phyloP scores from a whole-genome alignment of 2,888 invertebrate species.

The Omphaloscelis lunosa region DNA sequence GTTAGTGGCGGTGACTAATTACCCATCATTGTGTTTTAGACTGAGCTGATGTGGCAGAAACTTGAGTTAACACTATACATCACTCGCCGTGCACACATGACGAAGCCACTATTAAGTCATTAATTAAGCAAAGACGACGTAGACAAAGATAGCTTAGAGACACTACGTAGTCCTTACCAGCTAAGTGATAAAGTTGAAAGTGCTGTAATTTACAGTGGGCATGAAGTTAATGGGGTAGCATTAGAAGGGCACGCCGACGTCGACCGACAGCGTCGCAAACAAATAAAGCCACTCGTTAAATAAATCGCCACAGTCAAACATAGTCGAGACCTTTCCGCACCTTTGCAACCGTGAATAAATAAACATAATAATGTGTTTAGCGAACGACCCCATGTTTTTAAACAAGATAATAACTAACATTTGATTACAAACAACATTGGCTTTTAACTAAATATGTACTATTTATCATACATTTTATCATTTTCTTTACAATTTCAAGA shows the following conservation, averaged over 20 bases:
- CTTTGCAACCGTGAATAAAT: slow-evolving; percentile 80
- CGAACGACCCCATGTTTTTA: slow-evolving; percentile 66
- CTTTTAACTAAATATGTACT: slow-evolving; percentile 12
- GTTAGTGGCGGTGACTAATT: slow-evolving; percentile 62
- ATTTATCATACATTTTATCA: slow-evolving; percentile 20
- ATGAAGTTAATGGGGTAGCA: slow-evolving; percentile 83
- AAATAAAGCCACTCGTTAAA: slow-evolving; percentile 87
- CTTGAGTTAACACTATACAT: slow-evolving; percentile 74
- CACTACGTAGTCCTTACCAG: slow-evolving; percentile 69
- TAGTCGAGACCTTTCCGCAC: slow-evolving; percentile 82
- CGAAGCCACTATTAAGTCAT: slow-evolving; percentile 83
- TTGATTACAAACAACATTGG: slow-evolving; percentile 31
- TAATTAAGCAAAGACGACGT: slow-evolving; percentile 78
- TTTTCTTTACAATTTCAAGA: slow-evolving; percentile 35
- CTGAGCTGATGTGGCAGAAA: slow-evolving; percentile 63
- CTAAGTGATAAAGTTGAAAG: slow-evolving; percentile 79
- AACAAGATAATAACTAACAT: slow-evolving; percentile 35
- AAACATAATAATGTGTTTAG: slow-evolving; percentile 81
- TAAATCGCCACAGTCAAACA: slow-evolving; percentile 86
- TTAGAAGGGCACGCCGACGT: slow-evolving; percentile 77
- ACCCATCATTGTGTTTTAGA: slow-evolving; percentile 65
- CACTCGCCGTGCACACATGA: slow-evolving; percentile 75
- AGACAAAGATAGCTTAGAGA: slow-evolving; percentile 66
- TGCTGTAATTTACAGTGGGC: slow-evolving; percentile 74
- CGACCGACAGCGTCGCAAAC: slow-evolving; percentile 79